Evolutionary conservation across 1,140 invertebrate genomes (phyloP), one percentile per base, ranked within the genome.

Genomic region (Heliconius hermathena): DNA sequence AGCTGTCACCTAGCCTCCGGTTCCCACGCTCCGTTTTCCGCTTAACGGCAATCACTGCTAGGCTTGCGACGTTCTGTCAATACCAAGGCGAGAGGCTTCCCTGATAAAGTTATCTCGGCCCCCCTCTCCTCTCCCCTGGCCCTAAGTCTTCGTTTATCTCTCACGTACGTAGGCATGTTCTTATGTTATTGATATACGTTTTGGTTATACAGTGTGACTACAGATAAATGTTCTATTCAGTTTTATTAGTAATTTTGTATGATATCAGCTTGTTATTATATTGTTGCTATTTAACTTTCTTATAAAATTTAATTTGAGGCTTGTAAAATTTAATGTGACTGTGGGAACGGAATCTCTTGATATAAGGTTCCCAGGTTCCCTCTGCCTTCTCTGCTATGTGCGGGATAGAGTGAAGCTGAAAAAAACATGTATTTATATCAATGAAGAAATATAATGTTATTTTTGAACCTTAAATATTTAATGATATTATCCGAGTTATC

Each of bases 101-200:
- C 88, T 93, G 93, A 94, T 94, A 94, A 94, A 94, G 90, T 94
- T 93, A 94, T 93, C 90, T 90, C 80, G 83, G 80, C 85, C 71
- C 70, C 70, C 82, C 79, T 81, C 80, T 72, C 79, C 57, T 81
- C 82, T 86, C 82, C 80, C 83, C 80, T 82, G 84, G 82, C 80
- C 85, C 84, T 86, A 84, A 85, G 87, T 85, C 90, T 90, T 82
- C 89, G 87, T 90, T 90, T 93, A 92, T 92, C 88, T 88, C 89
- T 87, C 89, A 87, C 85, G 85, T 89, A 87, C 85, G 82, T 82
- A 84, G 73, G 78, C 60, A 71, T 80, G 82, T 84, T 80, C 78
- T 75, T 77, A 74, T 74, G 77, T 22, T 73, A 77, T 57, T 66
- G 70, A 66, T 66, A 29, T 66, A 66, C 60, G 60, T 66, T 66